A percentile compares a stretch with the other conserved stretches of the same genome.
phyloP scores from a whole-genome alignment of 2,888 invertebrate species.

The Diploptera punctata region DNA sequence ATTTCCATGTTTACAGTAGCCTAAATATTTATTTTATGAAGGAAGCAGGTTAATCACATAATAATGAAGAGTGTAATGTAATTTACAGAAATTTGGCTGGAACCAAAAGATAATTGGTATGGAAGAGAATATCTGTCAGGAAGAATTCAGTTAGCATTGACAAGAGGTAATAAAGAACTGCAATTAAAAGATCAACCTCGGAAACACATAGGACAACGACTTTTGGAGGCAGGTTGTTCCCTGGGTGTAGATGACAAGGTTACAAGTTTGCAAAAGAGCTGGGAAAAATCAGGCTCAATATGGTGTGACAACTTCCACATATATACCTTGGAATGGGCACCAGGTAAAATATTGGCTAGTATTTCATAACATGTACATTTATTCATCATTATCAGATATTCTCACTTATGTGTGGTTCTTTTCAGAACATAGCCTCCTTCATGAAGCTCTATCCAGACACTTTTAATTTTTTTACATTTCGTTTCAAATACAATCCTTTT shows the following conservation, averaged over 20 bases:
- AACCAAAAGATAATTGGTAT: slow-evolving; percentile 50
- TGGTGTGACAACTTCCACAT: slow-evolving; percentile 68
- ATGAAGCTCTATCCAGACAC: too few relatives aligned
- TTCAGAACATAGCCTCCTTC: too few relatives aligned
- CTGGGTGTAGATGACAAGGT: slow-evolving; percentile 23
- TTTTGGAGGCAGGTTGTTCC: slow-evolving; percentile 33
- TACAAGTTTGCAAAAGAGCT: background rate
- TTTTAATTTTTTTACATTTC: too few relatives aligned
- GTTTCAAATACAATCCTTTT: too few relatives aligned
- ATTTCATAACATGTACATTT: too few relatives aligned
- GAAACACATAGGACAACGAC: slow-evolving; percentile 23
- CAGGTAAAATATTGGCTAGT: slow-evolving; percentile 56
- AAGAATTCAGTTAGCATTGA: slow-evolving; percentile 73
- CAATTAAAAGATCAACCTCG: background rate
- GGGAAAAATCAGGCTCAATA: slow-evolving; percentile 42
- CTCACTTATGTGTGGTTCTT: too few relatives aligned
- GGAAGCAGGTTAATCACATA: background rate
- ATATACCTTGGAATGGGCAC: slow-evolving; percentile 73
- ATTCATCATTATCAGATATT: too few relatives aligned
- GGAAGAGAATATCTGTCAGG: slow-evolving; percentile 63
- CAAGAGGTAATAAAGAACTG: slow-evolving; percentile 65
- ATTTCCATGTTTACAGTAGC: background rate
- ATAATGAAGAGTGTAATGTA: background rate
- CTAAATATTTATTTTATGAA: background rate
- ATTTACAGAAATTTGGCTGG: slow-evolving; percentile 54